A percentile compares a stretch with the other conserved stretches of the same genome.
These are phyloP conservation scores for Phataginus tetradactyla DNA, from an alignment of 2,797 vertebrate genomes.

Conservation along the genomic window DNA sequence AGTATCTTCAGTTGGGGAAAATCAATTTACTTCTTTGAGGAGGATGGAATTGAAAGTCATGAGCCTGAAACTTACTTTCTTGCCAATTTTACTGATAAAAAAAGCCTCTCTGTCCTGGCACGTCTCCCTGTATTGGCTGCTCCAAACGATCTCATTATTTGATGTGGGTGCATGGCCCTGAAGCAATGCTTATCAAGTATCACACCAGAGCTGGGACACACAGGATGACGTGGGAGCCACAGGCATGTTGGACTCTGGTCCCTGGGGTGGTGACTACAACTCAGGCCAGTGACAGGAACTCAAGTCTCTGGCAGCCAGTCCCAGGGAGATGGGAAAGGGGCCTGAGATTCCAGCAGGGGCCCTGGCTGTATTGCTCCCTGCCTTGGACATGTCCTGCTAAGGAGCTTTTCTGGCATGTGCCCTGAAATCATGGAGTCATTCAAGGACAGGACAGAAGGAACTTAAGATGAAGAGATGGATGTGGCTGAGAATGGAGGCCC, in stretches of 20 bases:
- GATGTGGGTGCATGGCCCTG: constrained; percentile 84
- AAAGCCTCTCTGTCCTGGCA: constrained; percentile 83
- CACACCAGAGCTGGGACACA: constrained; percentile 71
- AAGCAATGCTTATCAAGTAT: constrained; percentile 80
- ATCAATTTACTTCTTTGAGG: constrained; percentile 88
- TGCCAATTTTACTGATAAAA: constrained; percentile 87
- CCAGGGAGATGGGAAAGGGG: neutral
- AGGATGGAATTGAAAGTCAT: constrained; percentile 86
- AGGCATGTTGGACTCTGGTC: neutral
- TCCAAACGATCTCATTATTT: constrained; percentile 86
- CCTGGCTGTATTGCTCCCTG: neutral
- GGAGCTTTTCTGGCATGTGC: neutral
- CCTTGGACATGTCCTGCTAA: neutral
- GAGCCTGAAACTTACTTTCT: constrained; percentile 85
- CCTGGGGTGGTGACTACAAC: neutral
- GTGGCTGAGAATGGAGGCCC: neutral
- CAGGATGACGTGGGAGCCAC: constrained; percentile 55
- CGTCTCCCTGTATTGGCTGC: constrained; percentile 77
- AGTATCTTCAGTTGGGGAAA: constrained; percentile 83
- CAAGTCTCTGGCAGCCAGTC: neutral
- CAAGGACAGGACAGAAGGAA: neutral
- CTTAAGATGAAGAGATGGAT: neutral
- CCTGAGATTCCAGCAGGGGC: neutral
- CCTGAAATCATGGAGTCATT: neutral
- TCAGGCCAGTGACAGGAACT: neutral